Evolutionary conservation across 1,140 invertebrate species (phyloP).

Genomic region (Mamestra configurata): DNA sequence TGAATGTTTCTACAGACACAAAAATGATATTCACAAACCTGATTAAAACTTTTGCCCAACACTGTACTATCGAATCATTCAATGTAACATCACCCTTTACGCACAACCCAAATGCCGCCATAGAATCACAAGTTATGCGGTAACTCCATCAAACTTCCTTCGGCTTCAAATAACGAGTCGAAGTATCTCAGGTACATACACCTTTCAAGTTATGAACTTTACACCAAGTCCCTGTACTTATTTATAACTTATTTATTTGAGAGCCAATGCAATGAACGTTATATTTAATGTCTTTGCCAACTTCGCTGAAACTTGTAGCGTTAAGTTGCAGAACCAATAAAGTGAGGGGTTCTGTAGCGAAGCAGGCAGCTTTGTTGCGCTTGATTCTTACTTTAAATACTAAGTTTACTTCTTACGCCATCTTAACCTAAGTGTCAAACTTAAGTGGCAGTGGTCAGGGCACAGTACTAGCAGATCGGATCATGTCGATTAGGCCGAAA

Average conservation of each 20-base stretch:
- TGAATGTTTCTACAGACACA: too few species aligned
- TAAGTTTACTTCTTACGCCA: too few species aligned
- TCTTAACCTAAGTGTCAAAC: too few species aligned
- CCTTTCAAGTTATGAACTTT: neutral
- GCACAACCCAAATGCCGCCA: neutral
- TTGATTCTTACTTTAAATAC: neutral
- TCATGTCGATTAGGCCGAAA: too few species aligned
- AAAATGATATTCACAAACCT: too few species aligned
- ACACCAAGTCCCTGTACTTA: neutral
- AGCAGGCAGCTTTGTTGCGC: neutral
- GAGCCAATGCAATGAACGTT: neutral
- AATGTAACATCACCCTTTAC: neutral
- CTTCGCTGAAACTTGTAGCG: neutral
- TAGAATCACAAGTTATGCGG: neutral
- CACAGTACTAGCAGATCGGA: too few species aligned
- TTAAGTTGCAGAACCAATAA: neutral
- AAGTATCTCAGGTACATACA: neutral
- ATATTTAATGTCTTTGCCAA: neutral
- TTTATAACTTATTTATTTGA: neutral
- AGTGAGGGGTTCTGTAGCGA: neutral
- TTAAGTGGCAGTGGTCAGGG: too few species aligned
- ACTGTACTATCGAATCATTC: neutral
- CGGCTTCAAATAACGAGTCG: neutral
- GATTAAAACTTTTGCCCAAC: too few species aligned
- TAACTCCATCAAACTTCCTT: neutral